Conservation (phyloP, 2,888 invertebrate species). For the Myopa testacea region DNA sequence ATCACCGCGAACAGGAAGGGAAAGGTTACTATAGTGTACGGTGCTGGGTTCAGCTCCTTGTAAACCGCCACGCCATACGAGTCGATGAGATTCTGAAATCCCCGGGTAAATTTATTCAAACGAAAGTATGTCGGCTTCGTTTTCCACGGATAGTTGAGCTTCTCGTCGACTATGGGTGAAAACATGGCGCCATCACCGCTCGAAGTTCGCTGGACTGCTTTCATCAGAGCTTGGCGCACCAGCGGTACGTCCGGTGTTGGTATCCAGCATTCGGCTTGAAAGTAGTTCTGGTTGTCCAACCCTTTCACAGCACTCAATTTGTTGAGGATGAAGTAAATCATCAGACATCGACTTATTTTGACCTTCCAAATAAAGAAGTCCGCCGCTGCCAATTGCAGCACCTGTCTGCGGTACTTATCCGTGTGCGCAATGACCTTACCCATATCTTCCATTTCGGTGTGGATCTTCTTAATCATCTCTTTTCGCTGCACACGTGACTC, state of each 20-base stretch:
- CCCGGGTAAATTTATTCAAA: slow-evolving; percentile 90
- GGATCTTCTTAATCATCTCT: slow-evolving; percentile 80
- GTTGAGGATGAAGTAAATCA: slow-evolving; percentile 90
- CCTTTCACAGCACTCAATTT: slow-evolving; percentile 88
- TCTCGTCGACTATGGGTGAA: slow-evolving; percentile 87
- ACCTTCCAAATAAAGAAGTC: slow-evolving; percentile 76
- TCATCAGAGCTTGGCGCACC: slow-evolving; percentile 80
- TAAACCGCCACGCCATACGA: slow-evolving; percentile 94
- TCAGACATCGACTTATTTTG: slow-evolving; percentile 85
- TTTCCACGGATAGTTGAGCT: slow-evolving; percentile 66
- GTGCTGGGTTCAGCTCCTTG: slow-evolving; percentile 90
- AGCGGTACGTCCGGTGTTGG: slow-evolving; percentile 77
- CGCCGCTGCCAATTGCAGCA: slow-evolving; percentile 68
- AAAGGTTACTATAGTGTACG: slow-evolving; percentile 90
- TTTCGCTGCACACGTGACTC: slow-evolving; percentile 78
- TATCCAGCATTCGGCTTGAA: slow-evolving; percentile 90
- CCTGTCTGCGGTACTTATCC: slow-evolving; percentile 79
- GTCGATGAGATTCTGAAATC: slow-evolving; percentile 85
- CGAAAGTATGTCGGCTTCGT: slow-evolving; percentile 89
- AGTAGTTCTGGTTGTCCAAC: slow-evolving; percentile 75
- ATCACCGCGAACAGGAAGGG: slow-evolving; percentile 96
- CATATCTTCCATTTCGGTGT: slow-evolving; percentile 81
- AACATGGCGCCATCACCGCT: slow-evolving; percentile 73
- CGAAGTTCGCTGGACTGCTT: slow-evolving; percentile 83
- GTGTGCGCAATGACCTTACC: slow-evolving; percentile 80